phyloP scores from a whole-genome alignment of 2,797 vertebrate genomes.

The Catamblyrhynchus diadema region DNA sequence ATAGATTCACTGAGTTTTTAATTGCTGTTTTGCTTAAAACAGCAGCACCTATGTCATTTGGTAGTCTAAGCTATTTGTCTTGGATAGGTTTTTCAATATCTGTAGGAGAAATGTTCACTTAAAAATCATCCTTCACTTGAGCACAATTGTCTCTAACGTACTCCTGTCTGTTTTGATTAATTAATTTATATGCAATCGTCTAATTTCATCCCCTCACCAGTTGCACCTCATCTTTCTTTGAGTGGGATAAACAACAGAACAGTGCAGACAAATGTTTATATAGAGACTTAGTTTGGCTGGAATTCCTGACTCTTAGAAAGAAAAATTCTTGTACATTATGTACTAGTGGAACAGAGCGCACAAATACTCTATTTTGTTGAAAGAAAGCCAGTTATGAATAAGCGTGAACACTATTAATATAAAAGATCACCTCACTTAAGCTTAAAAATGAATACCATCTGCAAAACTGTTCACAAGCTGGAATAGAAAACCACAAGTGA shows the following conservation, averaged over 20 bases:
- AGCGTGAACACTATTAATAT: slow-evolving; percentile 6
- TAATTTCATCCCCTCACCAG: background rate
- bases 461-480: background rate
- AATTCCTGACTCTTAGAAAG: background rate
- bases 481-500: background rate
- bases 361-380: background rate
- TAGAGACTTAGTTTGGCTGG: background rate
- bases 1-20: background rate
- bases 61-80: background rate
- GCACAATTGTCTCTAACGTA: background rate
- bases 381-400: slow-evolving; percentile 30
- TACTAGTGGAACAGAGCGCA: background rate
- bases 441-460: slow-evolving; percentile 6
- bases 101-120: background rate
- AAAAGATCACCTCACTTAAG: slow-evolving; percentile 9
- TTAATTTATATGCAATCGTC: background rate
- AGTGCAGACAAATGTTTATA: slow-evolving; percentile 14
- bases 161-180: background rate
- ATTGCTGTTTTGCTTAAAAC: background rate
- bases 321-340: slow-evolving; percentile 19
- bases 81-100: background rate
- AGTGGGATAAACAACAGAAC: slow-evolving; percentile 17
- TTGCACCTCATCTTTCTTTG: slow-evolving; percentile 13
- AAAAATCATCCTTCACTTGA: background rate
- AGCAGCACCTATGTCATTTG: background rate